Base-by-base conservation (phyloP, 2,797 vertebrate species). In the Diplodus puntazzo region DNA sequence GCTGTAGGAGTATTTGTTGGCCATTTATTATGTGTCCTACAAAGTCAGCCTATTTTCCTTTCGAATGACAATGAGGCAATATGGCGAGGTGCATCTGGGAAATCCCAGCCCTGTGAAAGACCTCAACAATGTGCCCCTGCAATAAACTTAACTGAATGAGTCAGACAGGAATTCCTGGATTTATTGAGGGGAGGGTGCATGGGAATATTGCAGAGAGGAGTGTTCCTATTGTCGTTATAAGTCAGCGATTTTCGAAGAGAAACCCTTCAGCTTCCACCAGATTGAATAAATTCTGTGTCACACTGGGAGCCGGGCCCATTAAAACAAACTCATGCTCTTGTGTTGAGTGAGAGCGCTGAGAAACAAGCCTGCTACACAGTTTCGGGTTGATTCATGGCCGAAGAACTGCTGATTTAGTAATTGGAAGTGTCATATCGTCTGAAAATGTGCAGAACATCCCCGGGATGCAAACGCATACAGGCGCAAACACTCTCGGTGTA, bases 161-260 rank as follows among this genome's bases (percentile, higher is more conserved):
- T 76, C 69, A 77, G 43, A 86, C 34, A 77, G 77, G 70, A 76
- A 63, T 34, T 62, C 5, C 50, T 67, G 57, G 64, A 84, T 89
- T 92, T 83, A 92, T 82, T 21, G 42, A 75, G 71, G 73, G 73
- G 75, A 46, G 77, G 49, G 27, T 77, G 65, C 60, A 52, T 81
- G 77, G 69, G 78, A 81, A 81, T 75, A 73, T 45, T 85, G 68
- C 86, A 80, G 62, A 71, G 48, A 70, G 73, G 73, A 82, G 83
- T 80, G 49, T 80, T 84, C 83, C 79, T 80, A 52, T 85, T 87
- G 80, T 86, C 75, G 34, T 70, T 79, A 57, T 77, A 80, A 67
- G 30, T 52, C 67, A 27, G 48, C 85, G 69, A 89, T 88, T 90
- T 39, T 88, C 79, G 66, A 83, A 77, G 70, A 77, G 48, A 78